Conservation (phyloP, 2,113 vertebrate species). For the Ptychochromis oligacanthus region DNA sequence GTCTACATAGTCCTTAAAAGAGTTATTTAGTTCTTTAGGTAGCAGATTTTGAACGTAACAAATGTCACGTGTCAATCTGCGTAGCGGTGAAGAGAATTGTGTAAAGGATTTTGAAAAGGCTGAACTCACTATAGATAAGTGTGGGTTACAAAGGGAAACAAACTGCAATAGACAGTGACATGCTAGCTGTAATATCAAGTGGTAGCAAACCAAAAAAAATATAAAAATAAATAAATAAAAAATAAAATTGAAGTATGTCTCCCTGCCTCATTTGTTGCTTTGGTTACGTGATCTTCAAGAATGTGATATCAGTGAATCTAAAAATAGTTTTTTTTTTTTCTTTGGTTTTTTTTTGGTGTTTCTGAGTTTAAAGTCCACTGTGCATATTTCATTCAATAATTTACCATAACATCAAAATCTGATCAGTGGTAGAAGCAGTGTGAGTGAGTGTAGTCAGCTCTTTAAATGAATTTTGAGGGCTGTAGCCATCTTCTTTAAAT, state of each 20-base stretch:
- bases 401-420: not conserved
- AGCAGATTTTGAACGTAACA: not conserved
- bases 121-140: not conserved
- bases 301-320: not conserved
- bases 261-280: not conserved
- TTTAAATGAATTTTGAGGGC: not conserved
- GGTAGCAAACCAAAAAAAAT: not conserved
- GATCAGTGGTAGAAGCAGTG: not conserved
- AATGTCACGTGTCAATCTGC: not conserved
- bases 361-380: not conserved
- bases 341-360: too few relatives aligned
- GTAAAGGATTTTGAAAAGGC: not conserved
- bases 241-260: not conserved
- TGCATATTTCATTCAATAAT: not conserved
- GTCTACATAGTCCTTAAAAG: not conserved
- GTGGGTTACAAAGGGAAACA: not conserved
- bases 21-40: not conserved
- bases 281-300: not conserved
- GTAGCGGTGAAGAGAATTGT: not conserved
- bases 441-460: not conserved
- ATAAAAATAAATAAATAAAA: not conserved
- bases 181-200: not conserved
- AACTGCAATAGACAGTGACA: not conserved
- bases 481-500: not conserved
- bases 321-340: not conserved